phyloP scores from a whole-genome alignment of 2,797 vertebrate species.

The Ptychobarbus kaznakovi region DNA sequence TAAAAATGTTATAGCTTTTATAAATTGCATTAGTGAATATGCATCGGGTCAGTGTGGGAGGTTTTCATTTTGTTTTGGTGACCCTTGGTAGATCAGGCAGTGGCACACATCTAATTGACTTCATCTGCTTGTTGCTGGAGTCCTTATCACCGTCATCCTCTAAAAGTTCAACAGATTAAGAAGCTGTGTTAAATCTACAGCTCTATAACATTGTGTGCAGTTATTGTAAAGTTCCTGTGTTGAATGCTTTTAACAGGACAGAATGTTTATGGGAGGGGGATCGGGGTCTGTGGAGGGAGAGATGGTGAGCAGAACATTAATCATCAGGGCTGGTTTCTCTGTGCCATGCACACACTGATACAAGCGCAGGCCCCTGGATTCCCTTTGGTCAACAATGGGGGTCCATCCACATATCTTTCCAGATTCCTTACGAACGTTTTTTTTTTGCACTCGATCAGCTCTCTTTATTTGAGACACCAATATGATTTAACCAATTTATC shows the following conservation, averaged over 20 bases:
- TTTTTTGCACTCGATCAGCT: neutral
- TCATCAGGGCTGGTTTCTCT: conserved; percentile 85
- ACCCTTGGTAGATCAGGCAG: conserved; percentile 69
- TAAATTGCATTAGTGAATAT: neutral
- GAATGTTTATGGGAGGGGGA: conserved; percentile 52
- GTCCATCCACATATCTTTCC: conserved; percentile 58
- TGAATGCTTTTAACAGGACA: conserved; percentile 33
- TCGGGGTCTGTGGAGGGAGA: conserved; percentile 68
- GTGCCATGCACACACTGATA: conserved; percentile 88
- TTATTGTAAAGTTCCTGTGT: conserved; percentile 30
- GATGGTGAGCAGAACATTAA: conserved; percentile 83
- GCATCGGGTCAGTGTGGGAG: conserved; percentile 33
- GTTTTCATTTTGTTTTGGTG: conserved; percentile 73
- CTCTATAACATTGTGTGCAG: conserved; percentile 37
- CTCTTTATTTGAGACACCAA: neutral
- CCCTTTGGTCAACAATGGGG: conserved; percentile 82
- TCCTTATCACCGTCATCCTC: conserved; percentile 73
- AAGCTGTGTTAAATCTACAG: conserved; percentile 55
- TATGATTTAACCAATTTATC: no score
- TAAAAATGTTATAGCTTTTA: neutral
- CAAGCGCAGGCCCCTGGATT: conserved; percentile 73
- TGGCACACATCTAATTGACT: conserved; percentile 81
- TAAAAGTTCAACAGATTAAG: conserved; percentile 61
- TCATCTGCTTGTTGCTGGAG: conserved; percentile 82
- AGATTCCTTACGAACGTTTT: conserved; percentile 61